These are phyloP conservation scores for Teleogryllus oceanicus DNA, from an alignment of 2,888 invertebrate species.

Conservation along the genomic window DNA sequence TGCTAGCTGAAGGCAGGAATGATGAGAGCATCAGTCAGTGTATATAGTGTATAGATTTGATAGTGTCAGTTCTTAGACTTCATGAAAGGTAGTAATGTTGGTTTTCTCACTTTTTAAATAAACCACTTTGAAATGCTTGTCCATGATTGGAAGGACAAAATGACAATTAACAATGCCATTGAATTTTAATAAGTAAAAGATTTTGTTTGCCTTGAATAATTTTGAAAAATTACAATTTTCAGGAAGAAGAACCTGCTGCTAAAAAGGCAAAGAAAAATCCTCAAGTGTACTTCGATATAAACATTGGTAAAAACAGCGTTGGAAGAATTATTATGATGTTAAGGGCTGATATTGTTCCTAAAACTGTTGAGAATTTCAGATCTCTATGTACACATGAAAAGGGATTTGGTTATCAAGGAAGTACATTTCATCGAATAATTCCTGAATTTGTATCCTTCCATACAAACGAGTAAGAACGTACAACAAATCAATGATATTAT, in stretches of 20 bases:
- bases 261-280: conserved; percentile 64
- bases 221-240: neutral
- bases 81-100: too few species aligned
- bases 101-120: too few species aligned
- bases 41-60: too few species aligned
- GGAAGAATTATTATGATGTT: conserved; percentile 91
- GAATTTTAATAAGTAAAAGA: too few species aligned
- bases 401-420: conserved; percentile 92
- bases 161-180: too few species aligned
- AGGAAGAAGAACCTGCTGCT: conserved; percentile 40
- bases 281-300: conserved; percentile 94
- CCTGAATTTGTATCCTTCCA: conserved; percentile 91
- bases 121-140: too few species aligned
- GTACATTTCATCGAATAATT: conserved; percentile 87
- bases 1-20: too few species aligned
- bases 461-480: neutral
- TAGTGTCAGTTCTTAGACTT: too few species aligned
- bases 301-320: conserved; percentile 80
- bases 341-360: conserved; percentile 88
- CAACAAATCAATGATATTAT: neutral
- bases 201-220: too few species aligned
- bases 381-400: conserved; percentile 94
- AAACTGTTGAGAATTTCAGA: conserved; percentile 91
- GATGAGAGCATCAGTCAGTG: too few species aligned
- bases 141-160: too few species aligned